Conservation (phyloP, 2,797 vertebrate genomes). For the Micromesistius poutassou region DNA sequence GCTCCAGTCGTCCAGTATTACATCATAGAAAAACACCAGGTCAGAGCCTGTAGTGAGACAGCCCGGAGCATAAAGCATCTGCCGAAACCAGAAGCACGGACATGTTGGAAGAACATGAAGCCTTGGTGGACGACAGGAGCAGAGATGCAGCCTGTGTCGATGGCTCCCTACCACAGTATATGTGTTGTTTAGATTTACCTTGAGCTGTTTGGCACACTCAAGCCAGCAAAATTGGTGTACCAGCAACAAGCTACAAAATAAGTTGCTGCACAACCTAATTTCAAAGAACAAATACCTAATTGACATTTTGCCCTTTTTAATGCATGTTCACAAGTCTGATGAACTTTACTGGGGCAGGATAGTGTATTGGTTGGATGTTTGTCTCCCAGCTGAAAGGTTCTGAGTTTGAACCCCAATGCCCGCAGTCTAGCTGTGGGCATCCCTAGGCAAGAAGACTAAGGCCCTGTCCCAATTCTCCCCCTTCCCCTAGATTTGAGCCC, state of each 20-base stretch:
- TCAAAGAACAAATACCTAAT: too few relatives aligned
- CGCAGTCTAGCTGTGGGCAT: too few relatives aligned
- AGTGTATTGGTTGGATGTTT: too few relatives aligned
- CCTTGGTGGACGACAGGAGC: not conserved
- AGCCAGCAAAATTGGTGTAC: not conserved
- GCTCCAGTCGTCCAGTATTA: not conserved
- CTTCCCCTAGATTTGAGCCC: too few relatives aligned
- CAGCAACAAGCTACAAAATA: not conserved
- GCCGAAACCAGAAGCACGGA: not conserved
- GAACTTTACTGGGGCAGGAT: too few relatives aligned
- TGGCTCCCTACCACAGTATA: not conserved
- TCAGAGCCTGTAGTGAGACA: not conserved
- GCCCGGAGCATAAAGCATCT: not conserved
- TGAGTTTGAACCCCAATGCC: too few relatives aligned
- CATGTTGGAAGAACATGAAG: not conserved
- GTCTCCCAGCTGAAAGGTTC: too few relatives aligned
- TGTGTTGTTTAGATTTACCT: not conserved
- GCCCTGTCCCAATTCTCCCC: too few relatives aligned
- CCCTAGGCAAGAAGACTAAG: too few relatives aligned
- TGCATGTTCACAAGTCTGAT: too few relatives aligned
- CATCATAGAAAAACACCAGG: constrained; percentile 1
- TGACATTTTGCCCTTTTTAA: too few relatives aligned
- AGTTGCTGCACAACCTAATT: not conserved
- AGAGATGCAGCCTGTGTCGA: not conserved
- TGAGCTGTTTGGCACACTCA: not conserved